A percentile compares a stretch with the other conserved stretches of the same genome.
Conservation (phyloP, 2,888 invertebrate genomes). For the Drosophila prostipennis region DNA sequence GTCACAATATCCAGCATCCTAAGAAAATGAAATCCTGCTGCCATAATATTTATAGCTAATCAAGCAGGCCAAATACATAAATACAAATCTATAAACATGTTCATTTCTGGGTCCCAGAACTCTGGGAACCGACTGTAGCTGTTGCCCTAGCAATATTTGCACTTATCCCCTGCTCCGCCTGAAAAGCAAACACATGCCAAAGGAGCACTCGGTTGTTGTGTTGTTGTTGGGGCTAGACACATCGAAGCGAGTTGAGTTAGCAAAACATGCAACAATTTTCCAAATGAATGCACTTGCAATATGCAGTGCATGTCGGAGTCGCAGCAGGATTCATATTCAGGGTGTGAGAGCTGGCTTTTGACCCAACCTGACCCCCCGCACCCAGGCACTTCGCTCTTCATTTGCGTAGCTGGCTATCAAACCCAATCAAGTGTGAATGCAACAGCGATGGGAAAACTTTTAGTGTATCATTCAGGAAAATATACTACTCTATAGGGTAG, state of each 20-base stretch:
- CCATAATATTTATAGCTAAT: slow-evolving; percentile 74
- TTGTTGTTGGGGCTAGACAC: slow-evolving; percentile 51
- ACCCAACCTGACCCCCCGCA: slow-evolving; percentile 6
- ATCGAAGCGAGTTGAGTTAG: slow-evolving; percentile 67
- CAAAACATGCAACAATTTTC: slow-evolving; percentile 81
- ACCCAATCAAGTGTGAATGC: slow-evolving; percentile 73
- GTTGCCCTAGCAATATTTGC: slow-evolving; percentile 62
- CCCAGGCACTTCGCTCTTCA: slow-evolving; percentile 47
- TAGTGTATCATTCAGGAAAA: neutral
- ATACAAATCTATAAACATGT: slow-evolving; percentile 74
- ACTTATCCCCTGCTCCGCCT: slow-evolving; percentile 13
- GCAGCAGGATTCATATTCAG: slow-evolving; percentile 13
- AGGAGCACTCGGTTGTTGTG: slow-evolving; percentile 11
- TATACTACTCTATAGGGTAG: neutral
- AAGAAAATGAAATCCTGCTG: too few species aligned
- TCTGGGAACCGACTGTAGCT: slow-evolving; percentile 8
- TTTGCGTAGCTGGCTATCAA: slow-evolving; percentile 75
- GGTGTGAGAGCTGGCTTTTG: slow-evolving; percentile 32
- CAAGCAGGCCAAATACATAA: slow-evolving; percentile 76
- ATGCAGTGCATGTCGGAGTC: slow-evolving; percentile 51
- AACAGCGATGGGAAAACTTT: slow-evolving; percentile 12
- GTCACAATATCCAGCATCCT: too few species aligned
- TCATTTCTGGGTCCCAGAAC: slow-evolving; percentile 33
- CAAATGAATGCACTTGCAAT: slow-evolving; percentile 78
- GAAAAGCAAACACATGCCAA: slow-evolving; percentile 48